Conservation (phyloP, 2,888 invertebrate species). For the Oeneis ivallda region DNA sequence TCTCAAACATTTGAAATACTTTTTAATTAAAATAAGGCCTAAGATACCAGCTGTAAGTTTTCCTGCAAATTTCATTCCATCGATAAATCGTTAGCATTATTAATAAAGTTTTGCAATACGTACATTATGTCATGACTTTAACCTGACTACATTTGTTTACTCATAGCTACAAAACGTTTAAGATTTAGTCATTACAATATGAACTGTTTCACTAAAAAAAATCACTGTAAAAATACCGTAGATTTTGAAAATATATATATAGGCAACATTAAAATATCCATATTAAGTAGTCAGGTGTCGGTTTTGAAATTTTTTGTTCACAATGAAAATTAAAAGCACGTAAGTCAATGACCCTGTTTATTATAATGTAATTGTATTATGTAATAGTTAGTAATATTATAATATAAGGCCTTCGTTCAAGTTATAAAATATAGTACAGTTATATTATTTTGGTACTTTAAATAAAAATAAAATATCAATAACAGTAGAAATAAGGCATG, state of each 20-base stretch:
- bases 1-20: neutral
- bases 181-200: too few relatives aligned
- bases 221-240: too few relatives aligned
- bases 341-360: conserved; percentile 5
- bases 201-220: too few relatives aligned
- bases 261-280: too few relatives aligned
- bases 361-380: neutral
- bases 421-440: conserved; percentile 6
- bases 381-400: neutral
- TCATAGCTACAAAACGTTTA: too few relatives aligned
- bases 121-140: too few relatives aligned
- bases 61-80: neutral
- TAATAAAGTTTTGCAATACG: too few relatives aligned
- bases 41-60: neutral
- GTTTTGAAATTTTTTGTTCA: too few relatives aligned
- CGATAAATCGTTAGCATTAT: too few relatives aligned
- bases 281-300: too few relatives aligned
- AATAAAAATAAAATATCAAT: conserved; percentile 28
- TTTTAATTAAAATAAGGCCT: neutral
- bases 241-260: too few relatives aligned
- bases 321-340: neutral
- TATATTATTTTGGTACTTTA: conserved; percentile 14
- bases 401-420: neutral
- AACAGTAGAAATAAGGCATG: conserved; percentile 26
- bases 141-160: too few relatives aligned